Conservation (phyloP, 2,797 vertebrate genomes). For the Sebastiscus tertius region DNA sequence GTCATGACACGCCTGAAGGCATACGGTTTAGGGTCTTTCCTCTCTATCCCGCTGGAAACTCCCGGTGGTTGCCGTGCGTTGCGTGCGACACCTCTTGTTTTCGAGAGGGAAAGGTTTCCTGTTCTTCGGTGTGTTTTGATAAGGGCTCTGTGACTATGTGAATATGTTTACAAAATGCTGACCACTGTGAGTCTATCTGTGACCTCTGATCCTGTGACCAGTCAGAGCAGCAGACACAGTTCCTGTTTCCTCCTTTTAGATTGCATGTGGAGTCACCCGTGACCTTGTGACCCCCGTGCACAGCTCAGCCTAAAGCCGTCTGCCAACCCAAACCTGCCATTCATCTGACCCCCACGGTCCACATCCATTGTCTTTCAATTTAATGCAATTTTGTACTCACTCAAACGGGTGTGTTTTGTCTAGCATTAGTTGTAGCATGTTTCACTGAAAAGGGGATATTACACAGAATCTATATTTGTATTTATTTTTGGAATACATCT, state of each 20-base stretch:
- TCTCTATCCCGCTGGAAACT: neutral
- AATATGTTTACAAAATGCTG: constrained; percentile 74
- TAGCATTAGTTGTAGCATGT: constrained; percentile 7
- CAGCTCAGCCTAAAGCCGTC: constrained; percentile 8
- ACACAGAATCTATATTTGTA: constrained; percentile 45
- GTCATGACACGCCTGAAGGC: neutral
- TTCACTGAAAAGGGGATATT: neutral
- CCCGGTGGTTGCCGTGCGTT: constrained; percentile 13
- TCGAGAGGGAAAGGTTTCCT: constrained; percentile 61
- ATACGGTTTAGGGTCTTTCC: neutral
- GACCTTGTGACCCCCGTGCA: constrained; percentile 18
- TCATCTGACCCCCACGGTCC: neutral
- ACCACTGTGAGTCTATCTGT: constrained; percentile 58
- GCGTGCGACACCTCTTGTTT: constrained; percentile 65
- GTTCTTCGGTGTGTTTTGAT: constrained; percentile 66
- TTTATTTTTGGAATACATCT: constrained; percentile 46
- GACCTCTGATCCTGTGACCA: constrained; percentile 57
- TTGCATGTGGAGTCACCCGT: constrained; percentile 16
- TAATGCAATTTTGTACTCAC: neutral
- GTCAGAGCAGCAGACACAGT: constrained; percentile 44
- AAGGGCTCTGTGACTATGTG: constrained; percentile 51
- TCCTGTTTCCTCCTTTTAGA: constrained; percentile 72
- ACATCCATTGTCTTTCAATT: neutral
- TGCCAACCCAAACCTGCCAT: constrained; percentile 25
- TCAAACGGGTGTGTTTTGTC: constrained; percentile 1